phyloP scores from a whole-genome alignment of 2,888 invertebrate species.

The Epiblema foenella region DNA sequence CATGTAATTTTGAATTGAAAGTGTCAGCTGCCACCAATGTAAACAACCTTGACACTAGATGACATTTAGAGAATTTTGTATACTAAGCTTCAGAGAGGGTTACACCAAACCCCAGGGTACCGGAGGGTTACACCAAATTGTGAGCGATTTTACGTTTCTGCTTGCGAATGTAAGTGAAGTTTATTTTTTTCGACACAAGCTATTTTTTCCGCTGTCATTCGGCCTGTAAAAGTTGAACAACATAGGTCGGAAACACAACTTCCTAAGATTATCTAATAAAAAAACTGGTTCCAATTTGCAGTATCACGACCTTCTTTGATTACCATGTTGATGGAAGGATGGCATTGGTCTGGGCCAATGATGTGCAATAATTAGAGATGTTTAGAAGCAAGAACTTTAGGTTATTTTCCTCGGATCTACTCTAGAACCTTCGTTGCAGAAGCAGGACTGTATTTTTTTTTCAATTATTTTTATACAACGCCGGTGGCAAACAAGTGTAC shows the following conservation, averaged over 20 bases:
- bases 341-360: constrained; percentile 28
- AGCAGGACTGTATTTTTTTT: neutral
- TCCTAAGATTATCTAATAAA: constrained; percentile 45
- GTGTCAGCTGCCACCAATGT: no score
- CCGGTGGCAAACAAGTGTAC: no score
- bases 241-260: constrained; percentile 18
- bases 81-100: no score
- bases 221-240: neutral
- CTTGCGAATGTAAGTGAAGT: no score
- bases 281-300: constrained; percentile 43
- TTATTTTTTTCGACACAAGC: neutral
- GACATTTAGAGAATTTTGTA: no score
- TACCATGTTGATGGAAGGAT: constrained; percentile 39
- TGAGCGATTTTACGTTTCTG: neutral
- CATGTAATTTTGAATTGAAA: no score
- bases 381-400: neutral
- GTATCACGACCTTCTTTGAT: constrained; percentile 32
- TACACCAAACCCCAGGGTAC: no score
- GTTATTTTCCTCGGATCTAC: neutral
- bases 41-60: no score
- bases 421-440: neutral
- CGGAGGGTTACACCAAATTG: no score
- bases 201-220: constrained; percentile 2
- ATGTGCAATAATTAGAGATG: constrained; percentile 14
- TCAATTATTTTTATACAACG: no score